phyloP scores from a whole-genome alignment of 2,797 vertebrate species.

The Eulemur mongoz region DNA sequence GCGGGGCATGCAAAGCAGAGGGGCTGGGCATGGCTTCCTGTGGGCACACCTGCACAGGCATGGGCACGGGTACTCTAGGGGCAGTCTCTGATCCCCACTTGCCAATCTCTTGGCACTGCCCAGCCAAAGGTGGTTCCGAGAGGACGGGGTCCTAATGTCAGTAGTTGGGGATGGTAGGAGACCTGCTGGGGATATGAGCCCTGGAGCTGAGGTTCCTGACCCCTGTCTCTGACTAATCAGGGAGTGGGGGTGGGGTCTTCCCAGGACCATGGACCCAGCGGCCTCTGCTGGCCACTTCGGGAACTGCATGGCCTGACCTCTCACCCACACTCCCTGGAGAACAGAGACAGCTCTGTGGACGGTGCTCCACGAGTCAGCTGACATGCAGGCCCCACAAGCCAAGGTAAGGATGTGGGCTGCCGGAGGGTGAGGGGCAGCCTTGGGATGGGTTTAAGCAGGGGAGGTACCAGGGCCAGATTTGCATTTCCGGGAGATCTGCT shows the following conservation, averaged over 20 bases:
- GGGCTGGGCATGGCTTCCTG: slow-evolving; percentile 13
- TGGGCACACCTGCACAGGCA: not conserved
- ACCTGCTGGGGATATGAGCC: not conserved
- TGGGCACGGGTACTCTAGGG: not conserved
- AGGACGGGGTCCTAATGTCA: not conserved
- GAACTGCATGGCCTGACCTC: not conserved
- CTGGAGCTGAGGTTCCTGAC: not conserved
- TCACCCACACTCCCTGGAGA: not conserved
- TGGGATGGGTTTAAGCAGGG: not conserved
- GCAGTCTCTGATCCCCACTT: not conserved
- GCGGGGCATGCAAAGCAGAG: slow-evolving; percentile 70
- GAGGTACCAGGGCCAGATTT: not conserved
- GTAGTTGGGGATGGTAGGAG: not conserved
- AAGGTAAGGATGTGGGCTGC: slow-evolving; percentile 12
- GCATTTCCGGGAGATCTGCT: slow-evolving; percentile 8
- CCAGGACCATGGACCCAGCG: not conserved
- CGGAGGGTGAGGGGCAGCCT: not conserved
- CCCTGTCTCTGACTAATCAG: not conserved
- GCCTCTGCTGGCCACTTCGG: slow-evolving; percentile 60
- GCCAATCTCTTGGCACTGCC: not conserved
- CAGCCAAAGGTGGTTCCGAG: not conserved
- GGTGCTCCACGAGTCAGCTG: not conserved
- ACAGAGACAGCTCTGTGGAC: not conserved
- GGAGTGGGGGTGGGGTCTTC: not conserved
- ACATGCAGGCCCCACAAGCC: not conserved